phyloP scores from a whole-genome alignment of 2,888 invertebrate species.

The Cerceris rybyensis region DNA sequence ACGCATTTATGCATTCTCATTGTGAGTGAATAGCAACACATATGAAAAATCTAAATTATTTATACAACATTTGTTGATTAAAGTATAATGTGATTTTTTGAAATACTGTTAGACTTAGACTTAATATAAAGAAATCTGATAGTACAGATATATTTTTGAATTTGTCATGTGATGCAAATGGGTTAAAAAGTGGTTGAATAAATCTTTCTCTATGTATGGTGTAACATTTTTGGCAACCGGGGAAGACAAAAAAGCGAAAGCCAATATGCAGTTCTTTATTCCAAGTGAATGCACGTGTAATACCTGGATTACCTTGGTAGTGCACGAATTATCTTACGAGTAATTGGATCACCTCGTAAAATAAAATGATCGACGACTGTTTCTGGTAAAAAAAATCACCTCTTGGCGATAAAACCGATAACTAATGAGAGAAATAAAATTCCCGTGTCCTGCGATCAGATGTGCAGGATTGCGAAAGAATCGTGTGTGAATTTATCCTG shows the following conservation, averaged over 20 bases:
- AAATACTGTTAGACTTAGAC: too few species aligned
- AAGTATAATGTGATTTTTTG: too few species aligned
- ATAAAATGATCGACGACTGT: neutral
- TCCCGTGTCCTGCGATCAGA: constrained; percentile 5
- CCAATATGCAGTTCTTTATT: neutral
- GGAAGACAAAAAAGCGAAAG: constrained; percentile 23
- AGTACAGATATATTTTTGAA: too few species aligned
- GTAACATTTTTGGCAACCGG: neutral
- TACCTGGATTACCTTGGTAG: constrained; percentile 49
- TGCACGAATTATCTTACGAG: constrained; percentile 37
- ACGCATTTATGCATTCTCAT: too few species aligned
- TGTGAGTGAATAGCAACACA: too few species aligned
- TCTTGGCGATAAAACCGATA: neutral
- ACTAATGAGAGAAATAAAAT: neutral
- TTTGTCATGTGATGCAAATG: too few species aligned
- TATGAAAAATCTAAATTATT: too few species aligned
- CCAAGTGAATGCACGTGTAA: constrained; percentile 19
- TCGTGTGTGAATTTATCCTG: neutral
- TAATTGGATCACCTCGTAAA: constrained; percentile 46
- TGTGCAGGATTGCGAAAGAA: constrained; percentile 1
- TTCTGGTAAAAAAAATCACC: neutral
- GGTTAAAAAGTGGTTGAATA: too few species aligned
- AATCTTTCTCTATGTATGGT: too few species aligned
- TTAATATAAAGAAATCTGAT: too few species aligned
- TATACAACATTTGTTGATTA: too few species aligned